A percentile compares a stretch with the other conserved stretches of the same genome.
Conservation (phyloP, 2,888 invertebrate species). For the Leptopterna dolabrata region DNA sequence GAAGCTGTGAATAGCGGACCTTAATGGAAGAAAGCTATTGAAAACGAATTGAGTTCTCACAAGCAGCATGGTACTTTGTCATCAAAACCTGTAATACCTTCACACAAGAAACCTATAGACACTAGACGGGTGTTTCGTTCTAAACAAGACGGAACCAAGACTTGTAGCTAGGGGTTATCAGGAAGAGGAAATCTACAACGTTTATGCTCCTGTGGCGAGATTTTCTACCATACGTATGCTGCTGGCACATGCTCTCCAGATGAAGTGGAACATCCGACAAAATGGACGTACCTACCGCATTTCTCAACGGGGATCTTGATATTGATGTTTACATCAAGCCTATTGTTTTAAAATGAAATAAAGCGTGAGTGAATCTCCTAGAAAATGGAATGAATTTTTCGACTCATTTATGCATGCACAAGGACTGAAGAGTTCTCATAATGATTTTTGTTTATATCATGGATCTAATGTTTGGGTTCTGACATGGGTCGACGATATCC, state of each 20-base stretch:
- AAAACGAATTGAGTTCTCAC: no score
- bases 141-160: no score
- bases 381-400: constrained; percentile 42
- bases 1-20: no score
- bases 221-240: constrained; percentile 40
- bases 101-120: no score
- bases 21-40: no score
- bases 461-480: neutral
- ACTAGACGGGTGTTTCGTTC: no score
- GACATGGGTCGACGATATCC: neutral
- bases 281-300: constrained; percentile 55
- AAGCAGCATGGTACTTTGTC: no score
- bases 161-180: no score
- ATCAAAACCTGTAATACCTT: no score
- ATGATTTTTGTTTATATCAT: neutral
- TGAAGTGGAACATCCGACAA: constrained; percentile 39
- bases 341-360: constrained; percentile 57
- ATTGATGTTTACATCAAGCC: constrained; percentile 54
- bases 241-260: constrained; percentile 7
- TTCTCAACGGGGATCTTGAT: constrained; percentile 54
- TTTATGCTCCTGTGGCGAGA: constrained; percentile 48
- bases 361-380: constrained; percentile 54
- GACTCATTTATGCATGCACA: constrained; percentile 8
- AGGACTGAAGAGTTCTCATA: neutral
- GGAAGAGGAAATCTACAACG: no score